phyloP scores from a whole-genome alignment of 2,888 invertebrate species.

The Hydrotaea diabolus region DNA sequence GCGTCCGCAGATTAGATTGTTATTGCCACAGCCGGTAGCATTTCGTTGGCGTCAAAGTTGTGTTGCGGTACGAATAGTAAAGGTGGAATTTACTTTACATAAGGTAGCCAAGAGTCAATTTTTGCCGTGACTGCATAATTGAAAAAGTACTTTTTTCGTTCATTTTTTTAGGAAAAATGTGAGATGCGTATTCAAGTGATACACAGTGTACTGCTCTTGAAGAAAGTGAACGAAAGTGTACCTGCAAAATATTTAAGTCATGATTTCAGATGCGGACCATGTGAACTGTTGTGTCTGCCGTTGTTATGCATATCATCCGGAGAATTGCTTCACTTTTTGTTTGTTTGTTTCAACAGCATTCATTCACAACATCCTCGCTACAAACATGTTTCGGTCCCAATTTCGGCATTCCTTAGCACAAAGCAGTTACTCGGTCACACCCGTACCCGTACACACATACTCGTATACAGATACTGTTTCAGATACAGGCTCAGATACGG shows the following conservation, averaged over 20 bases:
- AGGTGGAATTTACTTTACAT: too few relatives aligned
- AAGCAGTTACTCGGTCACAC: neutral
- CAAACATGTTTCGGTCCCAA: neutral
- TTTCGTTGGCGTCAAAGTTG: too few relatives aligned
- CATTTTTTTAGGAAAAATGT: too few relatives aligned
- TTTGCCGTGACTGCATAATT: too few relatives aligned
- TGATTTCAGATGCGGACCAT: neutral
- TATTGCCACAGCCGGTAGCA: too few relatives aligned
- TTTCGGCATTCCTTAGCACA: constrained; percentile 1
- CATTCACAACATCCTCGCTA: neutral
- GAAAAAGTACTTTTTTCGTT: too few relatives aligned
- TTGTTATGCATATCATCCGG: neutral
- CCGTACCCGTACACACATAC: neutral
- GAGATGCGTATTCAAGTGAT: neutral
- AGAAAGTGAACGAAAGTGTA: too few relatives aligned
- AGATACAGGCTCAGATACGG: too few relatives aligned
- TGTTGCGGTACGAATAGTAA: too few relatives aligned
- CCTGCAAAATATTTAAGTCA: neutral
- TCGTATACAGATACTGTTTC: neutral
- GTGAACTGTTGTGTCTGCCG: neutral
- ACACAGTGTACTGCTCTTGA: neutral
- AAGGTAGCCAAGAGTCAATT: too few relatives aligned
- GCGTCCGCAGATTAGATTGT: too few relatives aligned
- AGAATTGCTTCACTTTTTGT: neutral
- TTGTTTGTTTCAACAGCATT: constrained; percentile 11